Evolutionary conservation across 1,140 invertebrate species (phyloP), one percentile per base, ranked within the genome.

Genomic region (Eurosta solidaginis): DNA sequence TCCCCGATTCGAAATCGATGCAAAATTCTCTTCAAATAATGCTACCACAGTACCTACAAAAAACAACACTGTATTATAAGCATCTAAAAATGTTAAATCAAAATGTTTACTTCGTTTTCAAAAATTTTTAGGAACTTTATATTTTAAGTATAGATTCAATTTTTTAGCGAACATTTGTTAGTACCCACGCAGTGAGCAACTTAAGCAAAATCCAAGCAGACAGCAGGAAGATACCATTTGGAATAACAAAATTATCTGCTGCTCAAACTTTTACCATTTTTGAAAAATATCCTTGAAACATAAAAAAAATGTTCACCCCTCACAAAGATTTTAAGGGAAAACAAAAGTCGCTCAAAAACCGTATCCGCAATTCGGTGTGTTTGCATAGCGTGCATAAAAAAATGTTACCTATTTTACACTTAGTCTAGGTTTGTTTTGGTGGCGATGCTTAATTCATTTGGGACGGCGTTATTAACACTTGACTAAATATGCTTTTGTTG

Each of bases 401-500:
- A 74, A 74, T 44, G 7, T 4, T 29, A 47, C 73, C 42, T 44
- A 40, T 20, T 45, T 74, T 40, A 76, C 45, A 40, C 14, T 68
- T 68, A 68, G 33, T 17, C 33, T 0, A 33, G 33, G 59, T 68
- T 42, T 40, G 59, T 68, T n/a, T n/a, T n/a, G n/a, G n/a, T 68
- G 59, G 40, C 33, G 59, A 29, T 68, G 36, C 59, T n/a, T n/a
- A 63, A 77, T 78, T 78, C 77, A 78, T 78, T 78, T 78, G 78
- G 81, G 83, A 82, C 80, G 82, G 83, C 82, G 85, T 86, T 86
- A 86, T 86, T 86, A 86, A 86, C 84, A 86, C 84, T 86, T 80
- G 84, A 86, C 84, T 86, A 80, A 86, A 86, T 86, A 86, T 86
- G 85, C 84, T 84, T 86, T 86, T 86, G 83, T 86, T 86, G 29